phyloP scores from a whole-genome alignment of 2,797 vertebrate genomes.

The Cryptoblepharus egeriae region DNA sequence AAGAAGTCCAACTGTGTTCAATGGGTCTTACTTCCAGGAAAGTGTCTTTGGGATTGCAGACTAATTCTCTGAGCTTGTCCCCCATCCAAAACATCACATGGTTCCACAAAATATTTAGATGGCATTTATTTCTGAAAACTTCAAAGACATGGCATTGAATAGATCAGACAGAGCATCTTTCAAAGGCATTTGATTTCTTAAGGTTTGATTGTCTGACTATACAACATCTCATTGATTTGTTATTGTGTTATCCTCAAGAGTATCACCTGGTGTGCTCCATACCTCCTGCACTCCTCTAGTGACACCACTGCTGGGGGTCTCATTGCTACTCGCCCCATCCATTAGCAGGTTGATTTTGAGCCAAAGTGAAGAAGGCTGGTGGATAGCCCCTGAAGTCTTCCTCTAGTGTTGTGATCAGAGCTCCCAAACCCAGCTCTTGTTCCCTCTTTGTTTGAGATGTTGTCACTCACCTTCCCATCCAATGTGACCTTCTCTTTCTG shows the following conservation, averaged over 20 bases:
- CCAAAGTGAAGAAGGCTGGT: accelerated
- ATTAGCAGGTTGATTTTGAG: neutral
- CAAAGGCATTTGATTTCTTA: neutral
- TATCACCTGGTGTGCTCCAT: neutral
- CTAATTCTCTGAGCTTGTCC: neutral
- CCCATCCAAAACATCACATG: neutral
- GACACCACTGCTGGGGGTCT: accelerated
- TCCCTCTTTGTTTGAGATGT: neutral
- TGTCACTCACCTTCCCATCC: conserved; percentile 45
- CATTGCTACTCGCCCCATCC: no score
- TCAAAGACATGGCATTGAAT: neutral
- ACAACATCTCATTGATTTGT: no score
- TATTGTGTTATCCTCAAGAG: no score
- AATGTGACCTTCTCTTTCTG: neutral
- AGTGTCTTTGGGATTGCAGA: no score
- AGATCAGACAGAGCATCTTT: neutral
- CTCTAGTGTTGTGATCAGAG: neutral
- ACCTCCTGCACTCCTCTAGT: neutral
- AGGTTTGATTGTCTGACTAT: neutral
- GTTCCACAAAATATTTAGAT: neutral
- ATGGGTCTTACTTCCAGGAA: no score
- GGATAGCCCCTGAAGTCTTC: neutral
- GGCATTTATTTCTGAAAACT: neutral
- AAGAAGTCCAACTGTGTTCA: no score
- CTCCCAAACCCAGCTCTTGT: accelerated